Conservation (phyloP, 2,113 vertebrate genomes). For the Neopipo cinnamomea region DNA sequence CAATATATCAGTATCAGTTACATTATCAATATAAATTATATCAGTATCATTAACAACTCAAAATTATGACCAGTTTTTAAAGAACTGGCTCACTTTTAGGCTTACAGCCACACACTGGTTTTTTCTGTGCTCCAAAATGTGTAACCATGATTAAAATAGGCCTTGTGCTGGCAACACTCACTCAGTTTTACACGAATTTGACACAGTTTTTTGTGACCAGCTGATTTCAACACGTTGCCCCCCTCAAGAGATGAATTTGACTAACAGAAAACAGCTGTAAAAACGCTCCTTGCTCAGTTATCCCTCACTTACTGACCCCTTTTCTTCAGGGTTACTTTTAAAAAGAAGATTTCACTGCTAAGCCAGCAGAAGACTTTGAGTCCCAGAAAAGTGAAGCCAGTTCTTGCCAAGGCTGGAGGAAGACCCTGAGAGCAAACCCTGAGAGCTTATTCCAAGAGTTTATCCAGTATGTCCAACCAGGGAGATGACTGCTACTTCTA, state of each 20-base stretch:
- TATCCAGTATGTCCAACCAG: conserved; percentile 82
- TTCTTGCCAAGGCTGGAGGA: conserved; percentile 36
- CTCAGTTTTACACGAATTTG: accelerated
- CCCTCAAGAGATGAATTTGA: accelerated
- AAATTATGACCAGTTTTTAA: accelerated
- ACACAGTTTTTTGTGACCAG: background rate
- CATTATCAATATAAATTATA: background rate
- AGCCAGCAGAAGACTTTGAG: conserved; percentile 59
- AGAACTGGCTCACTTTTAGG: background rate
- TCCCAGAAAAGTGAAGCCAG: conserved; percentile 28
- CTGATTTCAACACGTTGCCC: background rate
- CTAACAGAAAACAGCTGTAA: background rate
- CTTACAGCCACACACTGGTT: background rate
- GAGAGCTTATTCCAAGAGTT: background rate
- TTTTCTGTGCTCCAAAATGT: background rate
- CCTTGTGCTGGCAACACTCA: background rate
- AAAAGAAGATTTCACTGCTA: conserved; percentile 69
- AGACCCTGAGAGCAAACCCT: background rate
- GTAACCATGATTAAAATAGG: accelerated
- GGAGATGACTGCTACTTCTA: conserved; percentile 98
- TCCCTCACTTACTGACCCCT: background rate
- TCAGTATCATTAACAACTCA: background rate
- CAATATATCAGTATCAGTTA: no score
- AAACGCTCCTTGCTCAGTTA: background rate
- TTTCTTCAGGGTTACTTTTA: conserved; percentile 59